A percentile compares a stretch with the other conserved stretches of the same genome.
These are phyloP conservation scores for Spatulosminthurus flaviceps DNA, from an alignment of 2,888 invertebrate species.

Conservation along the genomic window DNA sequence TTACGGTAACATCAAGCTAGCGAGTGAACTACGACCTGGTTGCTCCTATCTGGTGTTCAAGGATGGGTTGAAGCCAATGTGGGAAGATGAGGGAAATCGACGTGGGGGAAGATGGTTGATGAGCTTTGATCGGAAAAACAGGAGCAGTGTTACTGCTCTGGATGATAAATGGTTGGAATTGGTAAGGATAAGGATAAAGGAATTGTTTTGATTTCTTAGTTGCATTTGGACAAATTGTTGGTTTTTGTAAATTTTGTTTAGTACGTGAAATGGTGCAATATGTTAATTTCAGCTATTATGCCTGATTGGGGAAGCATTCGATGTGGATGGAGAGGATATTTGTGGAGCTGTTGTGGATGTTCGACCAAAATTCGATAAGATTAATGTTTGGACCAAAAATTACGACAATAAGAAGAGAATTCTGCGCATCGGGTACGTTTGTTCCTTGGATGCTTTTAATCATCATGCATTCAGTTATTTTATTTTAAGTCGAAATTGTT, in stretches of 20 bases:
- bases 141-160: slow-evolving; percentile 71
- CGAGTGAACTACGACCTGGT: slow-evolving; percentile 83
- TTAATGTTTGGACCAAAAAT: slow-evolving; percentile 93
- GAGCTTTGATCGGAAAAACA: slow-evolving; percentile 81
- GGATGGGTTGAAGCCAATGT: slow-evolving; percentile 90
- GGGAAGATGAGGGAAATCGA: slow-evolving; percentile 91
- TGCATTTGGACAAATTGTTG: no score
- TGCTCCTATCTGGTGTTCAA: slow-evolving; percentile 74
- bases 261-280: neutral
- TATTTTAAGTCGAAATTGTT: neutral
- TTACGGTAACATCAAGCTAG: slow-evolving; percentile 88
- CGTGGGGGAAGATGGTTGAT: slow-evolving; percentile 91
- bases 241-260: no score
- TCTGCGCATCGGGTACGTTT: slow-evolving; percentile 79
- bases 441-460: neutral
- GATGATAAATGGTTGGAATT: slow-evolving; percentile 88
- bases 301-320: slow-evolving; percentile 95
- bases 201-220: neutral
- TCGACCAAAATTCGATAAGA: slow-evolving; percentile 88
- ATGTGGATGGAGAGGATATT: slow-evolving; percentile 88
- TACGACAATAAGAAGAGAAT: slow-evolving; percentile 79
- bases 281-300: slow-evolving; percentile 72
- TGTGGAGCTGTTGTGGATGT: slow-evolving; percentile 97
- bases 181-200: slow-evolving; percentile 69
- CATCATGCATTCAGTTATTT: neutral